These are phyloP conservation scores for Ceratina calcarata DNA, from an alignment of 1,140 invertebrate species.

Conservation along the genomic window DNA sequence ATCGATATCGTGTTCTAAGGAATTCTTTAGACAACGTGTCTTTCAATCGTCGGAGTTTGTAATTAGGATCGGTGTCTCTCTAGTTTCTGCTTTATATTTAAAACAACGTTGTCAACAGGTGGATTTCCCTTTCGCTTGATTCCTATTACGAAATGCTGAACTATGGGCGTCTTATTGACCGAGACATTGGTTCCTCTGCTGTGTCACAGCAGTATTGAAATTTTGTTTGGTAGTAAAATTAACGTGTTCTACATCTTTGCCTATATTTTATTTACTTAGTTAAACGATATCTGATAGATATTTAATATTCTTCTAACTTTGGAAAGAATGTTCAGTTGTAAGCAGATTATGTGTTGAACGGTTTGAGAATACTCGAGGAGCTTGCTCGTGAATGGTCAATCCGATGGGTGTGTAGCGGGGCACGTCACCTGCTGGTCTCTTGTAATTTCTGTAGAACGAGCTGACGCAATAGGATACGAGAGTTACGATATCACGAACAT, in stretches of 20 bases:
- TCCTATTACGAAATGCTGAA: neutral
- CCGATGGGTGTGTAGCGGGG: conserved; percentile 53
- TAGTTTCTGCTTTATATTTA: too few species aligned
- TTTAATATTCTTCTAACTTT: neutral
- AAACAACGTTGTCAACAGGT: conserved; percentile 41
- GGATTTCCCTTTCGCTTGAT: conserved; percentile 17
- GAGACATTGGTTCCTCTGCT: neutral
- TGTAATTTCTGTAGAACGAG: neutral
- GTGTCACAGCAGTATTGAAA: neutral
- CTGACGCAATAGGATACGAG: conserved; percentile 45
- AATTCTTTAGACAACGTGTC: neutral
- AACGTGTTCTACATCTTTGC: neutral
- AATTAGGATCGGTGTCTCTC: too few species aligned
- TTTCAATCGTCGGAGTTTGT: too few species aligned
- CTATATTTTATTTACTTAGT: neutral
- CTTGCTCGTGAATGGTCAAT: conserved; percentile 50
- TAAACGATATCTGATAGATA: too few species aligned
- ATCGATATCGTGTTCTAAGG: too few species aligned
- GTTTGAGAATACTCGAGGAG: conserved; percentile 34
- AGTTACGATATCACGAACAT: conserved; percentile 26
- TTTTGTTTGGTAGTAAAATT: neutral
- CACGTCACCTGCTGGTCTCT: conserved; percentile 44
- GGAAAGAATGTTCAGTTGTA: neutral
- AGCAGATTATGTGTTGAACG: too few species aligned
- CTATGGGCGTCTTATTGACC: conserved; percentile 18